A percentile compares a stretch with the other conserved stretches of the same genome.
Evolutionary conservation across 2,113 vertebrate genomes (phyloP).

Genomic region (Sporophila hypoxantha): DNA sequence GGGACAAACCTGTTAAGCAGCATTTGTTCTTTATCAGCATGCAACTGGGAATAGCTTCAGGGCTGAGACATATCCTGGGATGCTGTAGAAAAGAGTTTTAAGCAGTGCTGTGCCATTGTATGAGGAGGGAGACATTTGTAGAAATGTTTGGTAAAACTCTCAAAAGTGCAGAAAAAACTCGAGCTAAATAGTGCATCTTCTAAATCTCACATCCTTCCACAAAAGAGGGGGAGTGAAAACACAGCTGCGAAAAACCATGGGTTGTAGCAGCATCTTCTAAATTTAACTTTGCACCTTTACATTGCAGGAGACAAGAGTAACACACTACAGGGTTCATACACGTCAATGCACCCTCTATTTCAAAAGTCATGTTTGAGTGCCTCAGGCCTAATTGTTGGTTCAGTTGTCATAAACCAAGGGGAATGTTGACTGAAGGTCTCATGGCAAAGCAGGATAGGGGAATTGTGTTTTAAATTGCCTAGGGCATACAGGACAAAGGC

Average conservation of each 20-base stretch:
- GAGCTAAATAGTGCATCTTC: neutral
- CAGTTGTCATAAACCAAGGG: slow-evolving; percentile 22
- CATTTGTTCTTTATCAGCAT: neutral
- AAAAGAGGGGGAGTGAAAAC: neutral
- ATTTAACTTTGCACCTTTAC: slow-evolving; percentile 21
- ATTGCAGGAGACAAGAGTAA: neutral
- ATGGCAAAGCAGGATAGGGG: neutral
- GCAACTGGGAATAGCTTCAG: neutral
- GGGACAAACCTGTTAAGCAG: neutral
- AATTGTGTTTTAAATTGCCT: slow-evolving; percentile 17
- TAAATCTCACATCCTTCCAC: neutral
- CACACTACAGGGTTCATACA: neutral
- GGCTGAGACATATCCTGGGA: neutral
- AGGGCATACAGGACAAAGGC: neutral
- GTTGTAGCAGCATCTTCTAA: neutral
- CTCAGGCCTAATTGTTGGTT: slow-evolving; percentile 30
- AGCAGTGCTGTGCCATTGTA: neutral
- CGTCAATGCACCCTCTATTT: slow-evolving; percentile 12
- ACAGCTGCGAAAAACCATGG: neutral
- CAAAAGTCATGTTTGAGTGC: slow-evolving; percentile 47
- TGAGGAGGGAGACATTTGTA: neutral
- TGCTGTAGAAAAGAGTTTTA: neutral
- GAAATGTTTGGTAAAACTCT: neutral
- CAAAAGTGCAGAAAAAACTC: neutral
- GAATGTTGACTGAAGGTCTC: slow-evolving; percentile 41